These are phyloP conservation scores for Phalanger gymnotis DNA, from an alignment of 2,797 vertebrate genomes.

Conservation along the genomic window DNA sequence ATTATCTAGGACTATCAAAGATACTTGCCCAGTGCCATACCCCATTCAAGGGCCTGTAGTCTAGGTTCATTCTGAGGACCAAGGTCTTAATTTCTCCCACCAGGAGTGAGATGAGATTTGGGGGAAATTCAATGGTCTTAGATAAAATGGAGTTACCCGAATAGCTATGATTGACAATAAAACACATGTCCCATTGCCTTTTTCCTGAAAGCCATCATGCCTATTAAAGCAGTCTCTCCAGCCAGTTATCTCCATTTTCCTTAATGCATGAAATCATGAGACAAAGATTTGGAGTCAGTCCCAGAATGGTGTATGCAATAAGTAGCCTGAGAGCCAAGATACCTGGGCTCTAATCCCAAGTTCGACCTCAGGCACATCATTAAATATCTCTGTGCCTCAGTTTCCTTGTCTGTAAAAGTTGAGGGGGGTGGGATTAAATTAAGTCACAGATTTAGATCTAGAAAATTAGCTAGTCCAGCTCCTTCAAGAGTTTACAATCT, in stretches of 20 bases:
- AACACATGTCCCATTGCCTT: not conserved
- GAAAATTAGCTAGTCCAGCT: too few relatives aligned
- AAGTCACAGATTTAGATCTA: too few relatives aligned
- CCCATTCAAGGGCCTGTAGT: not conserved
- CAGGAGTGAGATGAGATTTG: not conserved
- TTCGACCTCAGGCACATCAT: not conserved
- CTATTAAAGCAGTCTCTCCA: not conserved
- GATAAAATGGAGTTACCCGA: not conserved
- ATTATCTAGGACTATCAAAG: not conserved
- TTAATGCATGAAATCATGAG: slow-evolving; percentile 16
- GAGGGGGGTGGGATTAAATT: too few relatives aligned
- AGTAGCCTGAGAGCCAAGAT: not conserved
- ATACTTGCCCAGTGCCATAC: not conserved
- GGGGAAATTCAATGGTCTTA: too few relatives aligned
- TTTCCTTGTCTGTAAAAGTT: not conserved
- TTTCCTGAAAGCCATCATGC: not conserved
- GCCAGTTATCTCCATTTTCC: not conserved
- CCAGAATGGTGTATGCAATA: not conserved
- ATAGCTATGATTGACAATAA: slow-evolving; percentile 16
- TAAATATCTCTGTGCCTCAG: not conserved
- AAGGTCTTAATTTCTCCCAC: not conserved
- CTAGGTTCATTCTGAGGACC: not conserved
- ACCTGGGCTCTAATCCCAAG: not conserved
- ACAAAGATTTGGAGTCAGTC: not conserved
- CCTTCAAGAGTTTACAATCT: too few relatives aligned